Evolutionary conservation across 2,797 vertebrate species (phyloP).

Genomic region (Perodicticus potto): DNA sequence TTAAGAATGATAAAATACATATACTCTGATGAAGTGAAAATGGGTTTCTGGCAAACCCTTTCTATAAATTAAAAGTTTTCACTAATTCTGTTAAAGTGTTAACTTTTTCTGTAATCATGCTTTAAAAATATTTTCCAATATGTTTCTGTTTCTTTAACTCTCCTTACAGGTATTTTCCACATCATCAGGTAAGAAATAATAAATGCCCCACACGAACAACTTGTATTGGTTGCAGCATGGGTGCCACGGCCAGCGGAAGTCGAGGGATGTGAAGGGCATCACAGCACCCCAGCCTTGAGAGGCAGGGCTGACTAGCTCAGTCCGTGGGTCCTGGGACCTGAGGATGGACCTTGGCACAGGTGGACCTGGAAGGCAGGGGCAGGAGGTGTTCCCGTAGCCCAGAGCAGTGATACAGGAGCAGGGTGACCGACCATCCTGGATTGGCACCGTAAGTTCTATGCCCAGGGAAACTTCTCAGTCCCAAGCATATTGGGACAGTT

Average conservation of each 20-base stretch:
- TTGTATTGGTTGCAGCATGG: fast-evolving
- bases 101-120: neutral
- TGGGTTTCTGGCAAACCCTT: neutral
- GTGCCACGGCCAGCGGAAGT: neutral
- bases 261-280: fast-evolving
- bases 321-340: fast-evolving
- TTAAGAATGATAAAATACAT: no score
- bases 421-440: fast-evolving
- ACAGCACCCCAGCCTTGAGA: fast-evolving
- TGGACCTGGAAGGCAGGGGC: fast-evolving
- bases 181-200: neutral
- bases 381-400: fast-evolving
- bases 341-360: fast-evolving
- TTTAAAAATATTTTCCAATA: neutral
- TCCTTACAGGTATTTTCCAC: neutral
- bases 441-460: neutral
- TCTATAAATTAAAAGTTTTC: neutral
- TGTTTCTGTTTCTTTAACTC: neutral
- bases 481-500: neutral
- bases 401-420: fast-evolving
- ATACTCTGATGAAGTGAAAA: neutral
- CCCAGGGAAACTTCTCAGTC: neutral
- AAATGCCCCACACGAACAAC: neutral
- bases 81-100: neutral
- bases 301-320: neutral